Percentiles rank a stretch among this genome's conserved stretches.
Evolutionary conservation across 2,888 invertebrate species (phyloP).

Genomic region (Drosophila ochracea): DNA sequence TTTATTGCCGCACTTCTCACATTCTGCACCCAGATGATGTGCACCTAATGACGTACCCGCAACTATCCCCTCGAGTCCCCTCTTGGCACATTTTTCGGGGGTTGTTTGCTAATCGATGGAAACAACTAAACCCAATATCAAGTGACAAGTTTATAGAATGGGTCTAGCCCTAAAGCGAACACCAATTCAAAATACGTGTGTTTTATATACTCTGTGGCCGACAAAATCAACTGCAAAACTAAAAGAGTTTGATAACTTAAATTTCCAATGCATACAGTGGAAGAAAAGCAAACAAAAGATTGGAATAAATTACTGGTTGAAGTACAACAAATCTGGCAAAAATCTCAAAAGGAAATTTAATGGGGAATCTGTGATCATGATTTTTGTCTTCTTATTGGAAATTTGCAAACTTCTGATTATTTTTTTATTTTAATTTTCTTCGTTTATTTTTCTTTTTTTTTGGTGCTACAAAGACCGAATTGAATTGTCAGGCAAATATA

Average conservation of each 20-base stretch:
- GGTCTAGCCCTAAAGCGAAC: constrained; percentile 1
- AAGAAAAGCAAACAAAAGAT: background rate
- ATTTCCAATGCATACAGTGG: background rate
- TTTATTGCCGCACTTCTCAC: constrained; percentile 56
- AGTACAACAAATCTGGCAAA: background rate
- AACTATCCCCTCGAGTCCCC: background rate
- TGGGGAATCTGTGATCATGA: background rate
- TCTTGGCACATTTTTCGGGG: background rate
- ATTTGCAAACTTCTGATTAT: background rate
- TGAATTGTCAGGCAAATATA: constrained; percentile 48
- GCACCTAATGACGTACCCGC: constrained; percentile 39
- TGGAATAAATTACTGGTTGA: background rate
- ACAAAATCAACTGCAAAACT: background rate
- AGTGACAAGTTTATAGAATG: constrained; percentile 42
- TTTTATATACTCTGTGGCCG: constrained; percentile 11
- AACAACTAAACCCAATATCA: constrained; percentile 51
- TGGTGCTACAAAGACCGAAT: constrained; percentile 40
- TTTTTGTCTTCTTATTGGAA: background rate
- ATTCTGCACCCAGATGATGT: constrained; percentile 34
- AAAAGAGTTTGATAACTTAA: background rate
- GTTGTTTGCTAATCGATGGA: constrained; percentile 62
- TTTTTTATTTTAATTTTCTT: background rate
- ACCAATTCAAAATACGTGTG: background rate
- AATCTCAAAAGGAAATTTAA: background rate
- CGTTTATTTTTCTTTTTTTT: constrained; percentile 1